Evolutionary conservation across 2,797 vertebrate species (phyloP).

Genomic region (Macropus fuliginosus): DNA sequence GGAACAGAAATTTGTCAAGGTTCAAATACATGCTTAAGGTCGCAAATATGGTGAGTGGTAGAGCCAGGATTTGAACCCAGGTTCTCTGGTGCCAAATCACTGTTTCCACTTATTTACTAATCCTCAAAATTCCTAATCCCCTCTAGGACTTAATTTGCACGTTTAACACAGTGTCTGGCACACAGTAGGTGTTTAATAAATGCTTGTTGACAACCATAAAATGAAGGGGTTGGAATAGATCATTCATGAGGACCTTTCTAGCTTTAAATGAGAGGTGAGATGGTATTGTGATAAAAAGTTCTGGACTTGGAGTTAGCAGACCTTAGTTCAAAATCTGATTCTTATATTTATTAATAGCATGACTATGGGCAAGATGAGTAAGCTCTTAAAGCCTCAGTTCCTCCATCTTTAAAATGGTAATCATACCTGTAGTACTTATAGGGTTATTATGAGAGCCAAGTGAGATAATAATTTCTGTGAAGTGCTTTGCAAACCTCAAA

Average conservation of each 20-base stretch:
- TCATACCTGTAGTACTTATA: background rate
- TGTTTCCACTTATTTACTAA: background rate
- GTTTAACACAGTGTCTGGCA: background rate
- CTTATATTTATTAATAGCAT: background rate
- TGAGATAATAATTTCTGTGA: background rate
- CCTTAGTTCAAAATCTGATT: background rate
- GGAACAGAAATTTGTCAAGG: background rate
- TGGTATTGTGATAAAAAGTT: background rate
- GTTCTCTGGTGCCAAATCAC: background rate
- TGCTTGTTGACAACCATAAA: background rate
- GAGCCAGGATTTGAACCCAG: background rate
- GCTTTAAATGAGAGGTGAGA: background rate
- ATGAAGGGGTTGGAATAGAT: background rate
- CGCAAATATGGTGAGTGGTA: background rate
- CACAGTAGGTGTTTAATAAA: background rate
- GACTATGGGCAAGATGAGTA: background rate
- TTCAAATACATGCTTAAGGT: background rate
- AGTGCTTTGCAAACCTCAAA: background rate
- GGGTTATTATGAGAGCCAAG: background rate
- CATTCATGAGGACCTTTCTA: background rate
- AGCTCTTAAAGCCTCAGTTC: background rate
- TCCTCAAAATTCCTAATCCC: background rate
- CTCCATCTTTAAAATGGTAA: background rate
- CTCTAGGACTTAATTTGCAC: background rate
- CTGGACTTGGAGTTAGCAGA: background rate